phyloP scores from a whole-genome alignment of 2,797 vertebrate species.

The Mormyrops boulengeri region DNA sequence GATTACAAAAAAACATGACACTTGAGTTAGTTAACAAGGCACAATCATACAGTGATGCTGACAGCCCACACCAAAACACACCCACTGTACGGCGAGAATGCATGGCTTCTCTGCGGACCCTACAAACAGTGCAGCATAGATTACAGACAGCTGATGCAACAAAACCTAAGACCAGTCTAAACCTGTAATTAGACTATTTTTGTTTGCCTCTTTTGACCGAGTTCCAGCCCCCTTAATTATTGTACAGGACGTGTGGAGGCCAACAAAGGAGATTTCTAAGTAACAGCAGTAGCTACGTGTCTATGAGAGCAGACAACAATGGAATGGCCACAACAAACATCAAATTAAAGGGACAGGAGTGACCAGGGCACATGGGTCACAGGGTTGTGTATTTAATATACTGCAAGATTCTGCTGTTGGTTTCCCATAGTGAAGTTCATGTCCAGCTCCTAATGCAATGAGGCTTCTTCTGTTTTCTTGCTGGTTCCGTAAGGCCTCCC shows the following conservation, averaged over 20 bases:
- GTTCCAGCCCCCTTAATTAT: neutral
- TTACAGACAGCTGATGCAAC: conserved; percentile 6
- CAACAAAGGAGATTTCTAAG: neutral
- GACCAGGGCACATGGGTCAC: no score
- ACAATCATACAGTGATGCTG: neutral
- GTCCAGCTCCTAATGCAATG: neutral
- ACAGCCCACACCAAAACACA: neutral
- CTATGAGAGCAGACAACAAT: neutral
- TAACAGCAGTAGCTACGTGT: neutral
- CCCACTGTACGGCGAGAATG: neutral
- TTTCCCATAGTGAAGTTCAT: neutral
- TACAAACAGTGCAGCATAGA: neutral
- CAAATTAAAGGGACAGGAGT: neutral
- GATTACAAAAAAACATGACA: neutral
- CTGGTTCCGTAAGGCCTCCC: neutral
- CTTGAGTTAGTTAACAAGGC: neutral
- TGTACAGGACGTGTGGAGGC: neutral
- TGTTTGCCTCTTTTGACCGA: neutral
- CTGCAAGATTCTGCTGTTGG: neutral
- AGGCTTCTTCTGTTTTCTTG: neutral
- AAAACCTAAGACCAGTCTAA: neutral
- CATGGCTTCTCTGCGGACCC: neutral
- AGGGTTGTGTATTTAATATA: neutral
- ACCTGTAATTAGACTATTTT: conserved; percentile 3
- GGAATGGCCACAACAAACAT: neutral